phyloP scores from a whole-genome alignment of 2,888 invertebrate species.

The Resseliella maxima region DNA sequence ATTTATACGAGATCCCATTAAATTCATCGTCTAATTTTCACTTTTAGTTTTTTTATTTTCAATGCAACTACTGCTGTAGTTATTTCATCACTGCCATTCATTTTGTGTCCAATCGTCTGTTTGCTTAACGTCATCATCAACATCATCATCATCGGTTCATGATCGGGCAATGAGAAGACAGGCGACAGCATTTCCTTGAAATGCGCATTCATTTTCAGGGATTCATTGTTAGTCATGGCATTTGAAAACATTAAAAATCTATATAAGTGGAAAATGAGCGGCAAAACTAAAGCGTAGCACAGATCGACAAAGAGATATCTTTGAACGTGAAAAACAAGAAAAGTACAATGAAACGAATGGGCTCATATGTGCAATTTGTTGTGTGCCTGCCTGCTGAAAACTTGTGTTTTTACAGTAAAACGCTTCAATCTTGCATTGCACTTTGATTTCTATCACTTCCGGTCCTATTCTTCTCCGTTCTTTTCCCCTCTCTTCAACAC shows the following conservation, averaged over 20 bases:
- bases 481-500: too few relatives aligned
- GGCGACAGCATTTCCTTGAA: conserved; percentile 1
- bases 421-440: not conserved
- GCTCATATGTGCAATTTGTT: conserved; percentile 45
- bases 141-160: not conserved
- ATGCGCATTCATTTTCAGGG: not conserved
- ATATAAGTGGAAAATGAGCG: not conserved
- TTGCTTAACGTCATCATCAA: not conserved
- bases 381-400: not conserved
- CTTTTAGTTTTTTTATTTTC: not conserved
- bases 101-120: not conserved
- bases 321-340: too few relatives aligned
- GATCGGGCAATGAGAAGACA: not conserved
- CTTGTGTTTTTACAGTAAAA: not conserved
- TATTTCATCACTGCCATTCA: conserved; percentile 12
- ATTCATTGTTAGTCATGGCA: not conserved
- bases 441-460: conserved; percentile 26
- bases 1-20: conserved; percentile 47
- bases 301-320: conserved; percentile 33
- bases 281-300: too few relatives aligned
- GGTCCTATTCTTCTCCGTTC: too few relatives aligned
- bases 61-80: not conserved
- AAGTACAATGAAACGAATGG: not conserved
- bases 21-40: conserved; percentile 53
- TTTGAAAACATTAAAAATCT: not conserved